phyloP scores from a whole-genome alignment of 1,140 invertebrate genomes.

The Gyrodactylus salaris region DNA sequence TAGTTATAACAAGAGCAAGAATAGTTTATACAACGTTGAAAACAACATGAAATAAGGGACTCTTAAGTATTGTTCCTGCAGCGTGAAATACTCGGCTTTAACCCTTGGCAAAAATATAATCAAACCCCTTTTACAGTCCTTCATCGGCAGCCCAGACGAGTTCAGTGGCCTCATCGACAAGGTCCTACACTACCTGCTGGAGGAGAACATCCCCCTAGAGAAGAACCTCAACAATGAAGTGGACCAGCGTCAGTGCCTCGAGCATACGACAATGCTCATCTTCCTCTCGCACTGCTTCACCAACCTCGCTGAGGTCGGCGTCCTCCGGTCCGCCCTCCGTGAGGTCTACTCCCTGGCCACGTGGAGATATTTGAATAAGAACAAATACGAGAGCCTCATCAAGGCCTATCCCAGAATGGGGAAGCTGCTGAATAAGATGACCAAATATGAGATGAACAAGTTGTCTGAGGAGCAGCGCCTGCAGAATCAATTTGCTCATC shows the following conservation, averaged over 20 bases:
- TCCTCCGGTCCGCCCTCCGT: neutral
- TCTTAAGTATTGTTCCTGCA: too few species aligned
- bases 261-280: slow-evolving; percentile 50
- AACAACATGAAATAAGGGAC: too few species aligned
- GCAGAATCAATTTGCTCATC: neutral
- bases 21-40: too few species aligned
- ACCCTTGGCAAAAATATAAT: too few species aligned
- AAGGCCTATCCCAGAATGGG: neutral
- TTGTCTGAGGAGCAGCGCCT: slow-evolving; percentile 2
- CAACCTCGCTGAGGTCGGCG: slow-evolving; percentile 26
- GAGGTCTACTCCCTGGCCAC: neutral
- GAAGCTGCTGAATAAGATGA: neutral
- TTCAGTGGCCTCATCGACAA: slow-evolving; percentile 56
- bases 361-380: neutral
- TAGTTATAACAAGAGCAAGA: too few species aligned
- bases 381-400: neutral
- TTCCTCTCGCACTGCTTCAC: slow-evolving; percentile 86
- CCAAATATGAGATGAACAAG: neutral
- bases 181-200: slow-evolving; percentile 35
- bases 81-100: too few species aligned
- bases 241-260: slow-evolving; percentile 17
- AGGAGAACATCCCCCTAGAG: slow-evolving; percentile 18
- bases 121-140: slow-evolving; percentile 27
- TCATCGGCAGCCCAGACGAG: slow-evolving; percentile 39
- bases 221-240: neutral